These are phyloP conservation scores for Crocodylus rhombifer DNA, from an alignment of 2,797 vertebrate species.

Conservation along the genomic window DNA sequence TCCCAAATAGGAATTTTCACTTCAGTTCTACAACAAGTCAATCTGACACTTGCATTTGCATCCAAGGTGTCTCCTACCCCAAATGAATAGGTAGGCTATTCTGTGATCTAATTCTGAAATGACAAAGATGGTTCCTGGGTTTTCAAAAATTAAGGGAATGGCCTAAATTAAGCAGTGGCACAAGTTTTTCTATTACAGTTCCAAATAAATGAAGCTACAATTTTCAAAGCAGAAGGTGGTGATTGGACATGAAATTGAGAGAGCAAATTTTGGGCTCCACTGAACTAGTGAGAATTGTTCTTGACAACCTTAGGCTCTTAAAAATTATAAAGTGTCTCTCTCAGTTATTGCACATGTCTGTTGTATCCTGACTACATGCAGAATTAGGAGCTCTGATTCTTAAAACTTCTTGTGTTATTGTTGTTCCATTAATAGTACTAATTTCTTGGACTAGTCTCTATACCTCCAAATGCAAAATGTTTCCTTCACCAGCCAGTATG, in stretches of 20 bases:
- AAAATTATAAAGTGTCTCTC: neutral
- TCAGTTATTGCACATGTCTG: neutral
- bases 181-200: too few species aligned
- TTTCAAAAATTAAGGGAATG: rapidly evolving
- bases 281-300: neutral
- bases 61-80: neutral
- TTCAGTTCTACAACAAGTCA: neutral
- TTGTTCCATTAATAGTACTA: neutral
- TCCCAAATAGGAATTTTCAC: neutral
- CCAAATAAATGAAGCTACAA: too few species aligned
- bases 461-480: neutral
- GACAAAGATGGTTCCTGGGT: too few species aligned
- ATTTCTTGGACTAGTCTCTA: neutral
- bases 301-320: too few species aligned
- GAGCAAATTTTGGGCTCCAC: too few species aligned
- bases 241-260: too few species aligned
- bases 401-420: neutral
- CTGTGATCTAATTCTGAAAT: neutral
- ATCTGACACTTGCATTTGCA: neutral
- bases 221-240: too few species aligned
- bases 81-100: neutral
- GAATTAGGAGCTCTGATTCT: neutral
- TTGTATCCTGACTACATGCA: neutral
- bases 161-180: too few species aligned
- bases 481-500: neutral